Percentiles rank a stretch among this genome's conserved stretches.
Evolutionary conservation across 2,888 invertebrate species (phyloP).

Genomic region (Drosophila ezoana): DNA sequence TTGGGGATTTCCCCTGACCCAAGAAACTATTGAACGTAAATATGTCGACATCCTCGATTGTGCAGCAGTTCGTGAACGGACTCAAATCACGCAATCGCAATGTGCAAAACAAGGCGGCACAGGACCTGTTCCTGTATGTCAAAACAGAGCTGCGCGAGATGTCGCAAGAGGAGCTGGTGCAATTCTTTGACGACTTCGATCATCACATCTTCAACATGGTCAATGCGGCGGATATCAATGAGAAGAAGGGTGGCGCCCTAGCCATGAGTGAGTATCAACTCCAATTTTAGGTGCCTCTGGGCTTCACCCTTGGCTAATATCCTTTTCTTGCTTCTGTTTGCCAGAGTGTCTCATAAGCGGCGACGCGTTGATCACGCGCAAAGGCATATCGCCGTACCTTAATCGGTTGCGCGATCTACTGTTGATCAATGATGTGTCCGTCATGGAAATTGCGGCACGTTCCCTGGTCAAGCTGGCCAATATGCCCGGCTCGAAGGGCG

Average conservation of each 20-base stretch:
- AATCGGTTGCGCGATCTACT: slow-evolving; percentile 95
- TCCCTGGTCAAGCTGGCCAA: slow-evolving; percentile 97
- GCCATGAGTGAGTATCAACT: slow-evolving; percentile 90
- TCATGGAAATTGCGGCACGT: slow-evolving; percentile 98
- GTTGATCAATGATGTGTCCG: slow-evolving; percentile 95
- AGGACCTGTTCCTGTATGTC: slow-evolving; percentile 95
- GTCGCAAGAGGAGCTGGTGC: slow-evolving; percentile 94
- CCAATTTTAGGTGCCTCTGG: background rate
- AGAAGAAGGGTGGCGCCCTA: slow-evolving; percentile 97
- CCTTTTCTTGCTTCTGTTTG: background rate
- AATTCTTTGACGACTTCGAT: slow-evolving; percentile 97
- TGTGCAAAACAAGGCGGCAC: slow-evolving; percentile 92
- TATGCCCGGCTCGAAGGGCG: slow-evolving; percentile 96
- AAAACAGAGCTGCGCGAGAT: slow-evolving; percentile 96
- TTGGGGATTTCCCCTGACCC: slow-evolving; percentile 28
- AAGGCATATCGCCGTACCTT: slow-evolving; percentile 95
- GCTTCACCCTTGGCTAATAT: background rate
- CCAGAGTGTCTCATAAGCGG: slow-evolving; percentile 96
- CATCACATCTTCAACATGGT: slow-evolving; percentile 98
- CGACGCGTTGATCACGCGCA: slow-evolving; percentile 96
- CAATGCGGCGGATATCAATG: slow-evolving; percentile 95
- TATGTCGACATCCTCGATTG: slow-evolving; percentile 86
- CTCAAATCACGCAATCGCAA: slow-evolving; percentile 95
- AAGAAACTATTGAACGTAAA: slow-evolving; percentile 25
- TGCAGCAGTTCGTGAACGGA: slow-evolving; percentile 93